Evolutionary conservation across 2,113 vertebrate genomes (phyloP).

Genomic region (Alethe diademata): DNA sequence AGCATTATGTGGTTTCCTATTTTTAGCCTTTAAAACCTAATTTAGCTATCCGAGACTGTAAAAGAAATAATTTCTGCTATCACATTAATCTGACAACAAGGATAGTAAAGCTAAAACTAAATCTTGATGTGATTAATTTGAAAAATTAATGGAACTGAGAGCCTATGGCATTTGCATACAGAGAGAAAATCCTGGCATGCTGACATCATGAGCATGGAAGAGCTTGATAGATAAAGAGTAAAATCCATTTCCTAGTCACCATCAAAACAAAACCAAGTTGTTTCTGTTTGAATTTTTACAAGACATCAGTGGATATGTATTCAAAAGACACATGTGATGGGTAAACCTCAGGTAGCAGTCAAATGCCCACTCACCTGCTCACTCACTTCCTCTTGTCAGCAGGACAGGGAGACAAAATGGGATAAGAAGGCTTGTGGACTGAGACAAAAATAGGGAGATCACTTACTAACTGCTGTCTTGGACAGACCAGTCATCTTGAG

Average conservation of each 20-base stretch:
- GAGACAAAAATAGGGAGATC: neutral
- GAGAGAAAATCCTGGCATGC: neutral
- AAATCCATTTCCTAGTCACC: neutral
- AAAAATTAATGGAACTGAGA: neutral
- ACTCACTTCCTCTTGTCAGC: fast-evolving
- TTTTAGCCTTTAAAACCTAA: neutral
- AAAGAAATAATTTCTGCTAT: neutral
- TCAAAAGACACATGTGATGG: fast-evolving
- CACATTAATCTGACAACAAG: neutral
- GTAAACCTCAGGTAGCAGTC: neutral
- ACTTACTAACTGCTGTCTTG: neutral
- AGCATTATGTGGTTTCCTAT: neutral
- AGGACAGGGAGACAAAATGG: neutral
- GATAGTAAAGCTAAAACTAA: neutral
- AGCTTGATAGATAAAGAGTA: neutral
- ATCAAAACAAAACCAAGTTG: neutral
- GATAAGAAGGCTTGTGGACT: neutral
- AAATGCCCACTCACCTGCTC: fast-evolving
- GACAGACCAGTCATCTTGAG: neutral
- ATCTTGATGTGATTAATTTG: neutral
- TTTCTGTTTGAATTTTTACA: neutral
- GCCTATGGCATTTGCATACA: neutral
- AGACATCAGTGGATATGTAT: neutral
- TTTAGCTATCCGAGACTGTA: neutral
- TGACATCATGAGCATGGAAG: neutral